Percentiles rank a stretch among this genome's conserved stretches.
phyloP scores from a whole-genome alignment of 2,797 vertebrate species.

The Anniella stebbinsi region DNA sequence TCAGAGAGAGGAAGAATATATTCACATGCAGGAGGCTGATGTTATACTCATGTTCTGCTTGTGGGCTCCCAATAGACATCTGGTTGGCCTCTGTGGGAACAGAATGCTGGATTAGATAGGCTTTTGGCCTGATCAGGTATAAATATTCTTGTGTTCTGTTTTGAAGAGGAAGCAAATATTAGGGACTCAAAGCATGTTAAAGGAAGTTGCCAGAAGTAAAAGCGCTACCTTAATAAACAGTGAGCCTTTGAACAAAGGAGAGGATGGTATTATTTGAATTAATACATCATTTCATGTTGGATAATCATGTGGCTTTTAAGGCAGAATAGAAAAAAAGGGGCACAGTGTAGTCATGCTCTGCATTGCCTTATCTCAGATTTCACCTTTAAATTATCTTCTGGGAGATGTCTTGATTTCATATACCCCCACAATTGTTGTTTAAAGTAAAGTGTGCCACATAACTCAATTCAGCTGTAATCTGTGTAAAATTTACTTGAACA shows the following conservation, averaged over 20 bases:
- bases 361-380: conserved; percentile 58
- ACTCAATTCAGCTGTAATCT: conserved; percentile 62
- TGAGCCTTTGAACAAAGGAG: not conserved
- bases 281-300: conserved; percentile 38
- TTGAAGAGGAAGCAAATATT: not conserved
- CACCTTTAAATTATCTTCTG: conserved; percentile 77
- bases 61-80: not conserved
- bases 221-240: not conserved
- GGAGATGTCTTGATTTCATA: conserved; percentile 82
- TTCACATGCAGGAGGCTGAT: not conserved
- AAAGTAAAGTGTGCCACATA: conserved; percentile 68
- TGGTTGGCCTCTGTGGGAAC: not conserved
- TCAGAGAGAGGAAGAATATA: not conserved
- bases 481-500: conserved; percentile 82
- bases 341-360: conserved; percentile 14
- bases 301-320: conserved; percentile 3
- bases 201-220: not conserved
- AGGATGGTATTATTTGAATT: conserved; percentile 45
- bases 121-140: not conserved
- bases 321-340: not conserved
- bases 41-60: not conserved
- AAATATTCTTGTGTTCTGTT: not conserved
- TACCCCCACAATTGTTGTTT: conserved; percentile 77
- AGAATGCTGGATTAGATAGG: not conserved
- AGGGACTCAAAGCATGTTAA: not conserved